Evolutionary conservation across 2,797 vertebrate genomes (phyloP).

Genomic region (Leptoclinus maculatus): DNA sequence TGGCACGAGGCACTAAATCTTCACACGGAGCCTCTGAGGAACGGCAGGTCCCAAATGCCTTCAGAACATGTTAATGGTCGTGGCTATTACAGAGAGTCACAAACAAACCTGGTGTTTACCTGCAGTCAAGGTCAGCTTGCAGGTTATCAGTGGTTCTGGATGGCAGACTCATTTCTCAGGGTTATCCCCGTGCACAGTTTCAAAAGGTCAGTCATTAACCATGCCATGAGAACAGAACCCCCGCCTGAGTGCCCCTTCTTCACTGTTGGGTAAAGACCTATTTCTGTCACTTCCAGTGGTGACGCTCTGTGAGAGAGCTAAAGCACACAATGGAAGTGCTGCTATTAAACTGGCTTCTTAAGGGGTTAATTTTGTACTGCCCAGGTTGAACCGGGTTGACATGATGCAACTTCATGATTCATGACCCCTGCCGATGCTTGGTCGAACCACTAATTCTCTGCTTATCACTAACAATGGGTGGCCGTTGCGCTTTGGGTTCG

Average conservation of each 20-base stretch:
- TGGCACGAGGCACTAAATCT: constrained; percentile 57
- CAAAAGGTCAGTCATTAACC: constrained; percentile 84
- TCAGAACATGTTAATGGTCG: constrained; percentile 58
- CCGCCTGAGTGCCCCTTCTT: constrained; percentile 48
- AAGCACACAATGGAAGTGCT: constrained; percentile 34
- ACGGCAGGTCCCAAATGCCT: constrained; percentile 43
- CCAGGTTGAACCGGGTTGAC: constrained; percentile 62
- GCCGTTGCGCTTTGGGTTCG: constrained; percentile 63
- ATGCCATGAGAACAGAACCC: constrained; percentile 63
- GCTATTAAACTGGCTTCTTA: constrained; percentile 65
- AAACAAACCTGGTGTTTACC: constrained; percentile 84
- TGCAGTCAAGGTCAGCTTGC: constrained; percentile 83
- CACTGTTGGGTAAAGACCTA: constrained; percentile 70
- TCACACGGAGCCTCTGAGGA: constrained; percentile 51
- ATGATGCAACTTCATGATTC: constrained; percentile 76
- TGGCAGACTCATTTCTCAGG: constrained; percentile 75
- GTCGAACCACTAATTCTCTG: constrained; percentile 79
- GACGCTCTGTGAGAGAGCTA: constrained; percentile 54
- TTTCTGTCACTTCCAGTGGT: constrained; percentile 66
- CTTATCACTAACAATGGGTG: constrained; percentile 80
- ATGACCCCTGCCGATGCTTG: constrained; percentile 73
- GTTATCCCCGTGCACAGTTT: constrained; percentile 66
- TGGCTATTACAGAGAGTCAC: constrained; percentile 61
- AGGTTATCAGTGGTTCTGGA: constrained; percentile 76
- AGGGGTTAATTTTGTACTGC: constrained; percentile 70